Conservation (phyloP, 2,888 invertebrate genomes). For the Priocnemis perturbator region DNA sequence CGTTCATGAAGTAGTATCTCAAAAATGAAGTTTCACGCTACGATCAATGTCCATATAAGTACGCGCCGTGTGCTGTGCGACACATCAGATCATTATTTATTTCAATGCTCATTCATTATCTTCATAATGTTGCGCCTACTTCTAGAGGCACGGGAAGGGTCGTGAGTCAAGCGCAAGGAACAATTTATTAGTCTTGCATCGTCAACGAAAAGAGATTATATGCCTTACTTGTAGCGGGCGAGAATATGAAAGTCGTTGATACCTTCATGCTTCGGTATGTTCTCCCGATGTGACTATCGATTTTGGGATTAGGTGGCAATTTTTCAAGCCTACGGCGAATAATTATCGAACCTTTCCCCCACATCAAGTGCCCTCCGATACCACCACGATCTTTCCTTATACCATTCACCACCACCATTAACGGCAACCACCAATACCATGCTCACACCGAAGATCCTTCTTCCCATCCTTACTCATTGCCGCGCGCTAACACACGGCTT, state of each 20-base stretch:
- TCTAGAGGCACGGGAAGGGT: background rate
- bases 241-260: constrained; percentile 38
- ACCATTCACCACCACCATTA: constrained; percentile 29
- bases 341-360: constrained; percentile 66
- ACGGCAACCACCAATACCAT: constrained; percentile 13
- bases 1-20: too few relatives aligned
- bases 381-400: constrained; percentile 31
- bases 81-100: constrained; percentile 74
- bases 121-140: constrained; percentile 52
- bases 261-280: too few relatives aligned
- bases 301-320: constrained; percentile 73
- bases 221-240: background rate
- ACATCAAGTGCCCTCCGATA: constrained; percentile 40
- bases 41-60: too few relatives aligned
- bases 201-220: background rate
- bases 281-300: constrained; percentile 60
- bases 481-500: constrained; percentile 44
- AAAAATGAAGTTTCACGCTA: too few relatives aligned
- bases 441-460: constrained; percentile 8
- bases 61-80: constrained; percentile 54
- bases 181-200: background rate
- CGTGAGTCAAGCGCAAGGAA: constrained; percentile 16
- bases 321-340: constrained; percentile 73
- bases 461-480: constrained; percentile 17
- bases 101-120: constrained; percentile 74